Conservation (phyloP, 2,113 vertebrate genomes). For the Ornithorhynchus anatinus region DNA sequence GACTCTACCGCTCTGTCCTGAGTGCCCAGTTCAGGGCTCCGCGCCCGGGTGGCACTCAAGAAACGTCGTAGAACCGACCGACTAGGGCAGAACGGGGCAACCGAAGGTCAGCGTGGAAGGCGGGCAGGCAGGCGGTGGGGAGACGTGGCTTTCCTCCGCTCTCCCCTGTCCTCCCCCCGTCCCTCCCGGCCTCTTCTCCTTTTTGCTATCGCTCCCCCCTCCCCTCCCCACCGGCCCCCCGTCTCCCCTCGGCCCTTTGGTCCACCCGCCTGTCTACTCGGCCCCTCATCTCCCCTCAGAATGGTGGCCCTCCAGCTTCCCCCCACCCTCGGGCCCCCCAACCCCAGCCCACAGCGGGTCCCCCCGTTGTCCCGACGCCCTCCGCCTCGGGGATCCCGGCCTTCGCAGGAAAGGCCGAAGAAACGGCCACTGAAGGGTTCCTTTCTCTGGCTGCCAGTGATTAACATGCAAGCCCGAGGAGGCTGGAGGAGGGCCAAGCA, state of each 20-base stretch:
- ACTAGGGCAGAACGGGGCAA: no score
- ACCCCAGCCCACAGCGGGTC: slow-evolving; percentile 24
- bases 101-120: no score
- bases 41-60: no score
- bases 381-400: slow-evolving; percentile 67
- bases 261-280: background rate
- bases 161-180: no score
- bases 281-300: slow-evolving; percentile 23
- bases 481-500: slow-evolving; percentile 80
- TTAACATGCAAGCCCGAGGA: slow-evolving; percentile 91
- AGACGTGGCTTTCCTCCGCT: no score
- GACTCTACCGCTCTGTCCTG: no score
- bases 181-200: no score
- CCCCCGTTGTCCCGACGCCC: slow-evolving; percentile 48
- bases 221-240: rapidly evolving
- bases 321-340: no score
- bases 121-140: no score
- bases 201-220: background rate
- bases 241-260: background rate
- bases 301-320: slow-evolving; percentile 12
- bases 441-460: slow-evolving; percentile 83
- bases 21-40: no score
- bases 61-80: no score
- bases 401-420: slow-evolving; percentile 56
- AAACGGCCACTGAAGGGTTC: slow-evolving; percentile 68